A percentile compares a stretch with the other conserved stretches of the same genome.
These are phyloP conservation scores for Erebia palarica DNA, from an alignment of 2,888 invertebrate species.

Conservation along the genomic window DNA sequence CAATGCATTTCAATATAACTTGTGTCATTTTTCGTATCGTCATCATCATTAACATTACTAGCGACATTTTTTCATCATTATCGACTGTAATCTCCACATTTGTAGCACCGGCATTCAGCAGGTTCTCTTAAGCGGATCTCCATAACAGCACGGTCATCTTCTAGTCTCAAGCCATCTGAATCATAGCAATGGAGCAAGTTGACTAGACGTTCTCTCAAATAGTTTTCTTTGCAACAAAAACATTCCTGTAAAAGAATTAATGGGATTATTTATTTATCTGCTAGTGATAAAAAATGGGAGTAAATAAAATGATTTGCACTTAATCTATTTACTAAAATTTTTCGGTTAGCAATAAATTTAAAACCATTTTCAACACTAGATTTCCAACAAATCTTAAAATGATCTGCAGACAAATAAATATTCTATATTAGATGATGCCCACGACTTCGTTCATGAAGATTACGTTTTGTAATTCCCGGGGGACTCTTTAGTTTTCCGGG, in stretches of 20 bases:
- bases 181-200: slow-evolving; percentile 93
- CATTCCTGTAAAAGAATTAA: slow-evolving; percentile 86
- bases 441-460: too few species aligned
- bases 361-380: too few species aligned
- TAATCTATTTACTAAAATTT: too few species aligned
- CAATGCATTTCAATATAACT: not conserved
- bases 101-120: slow-evolving; percentile 94
- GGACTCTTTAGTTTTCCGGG: too few species aligned
- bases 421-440: too few species aligned
- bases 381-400: too few species aligned
- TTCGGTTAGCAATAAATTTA: too few species aligned
- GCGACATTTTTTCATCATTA: slow-evolving; percentile 55
- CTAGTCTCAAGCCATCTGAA: slow-evolving; percentile 91
- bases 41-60: not conserved
- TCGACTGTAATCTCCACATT: slow-evolving; percentile 93
- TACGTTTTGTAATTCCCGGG: too few species aligned
- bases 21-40: not conserved
- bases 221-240: slow-evolving; percentile 95
- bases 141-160: slow-evolving; percentile 87
- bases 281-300: too few species aligned
- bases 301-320: too few species aligned
- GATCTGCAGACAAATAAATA: too few species aligned
- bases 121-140: slow-evolving; percentile 93
- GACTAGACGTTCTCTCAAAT: slow-evolving; percentile 90
- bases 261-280: not conserved